Evolutionary conservation across 2,797 vertebrate species (phyloP), one percentile per base, ranked within the genome.

Genomic region (Knipowitschia caucasica): DNA sequence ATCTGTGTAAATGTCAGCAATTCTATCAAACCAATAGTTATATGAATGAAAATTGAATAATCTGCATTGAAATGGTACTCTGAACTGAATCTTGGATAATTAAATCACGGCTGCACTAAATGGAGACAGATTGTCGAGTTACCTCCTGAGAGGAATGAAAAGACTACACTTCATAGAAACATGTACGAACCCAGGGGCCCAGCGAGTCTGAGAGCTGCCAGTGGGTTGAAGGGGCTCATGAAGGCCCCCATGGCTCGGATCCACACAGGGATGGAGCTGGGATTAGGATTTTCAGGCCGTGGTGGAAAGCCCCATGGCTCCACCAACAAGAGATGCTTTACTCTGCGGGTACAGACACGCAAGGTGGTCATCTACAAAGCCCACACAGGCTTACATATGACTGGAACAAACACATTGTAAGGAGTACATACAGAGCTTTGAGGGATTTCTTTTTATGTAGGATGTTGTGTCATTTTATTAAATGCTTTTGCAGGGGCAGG

Each of bases 261-360:
- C 95, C 96, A 97, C 63, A 95, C 79, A 0, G 96, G 95, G 82
- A 97, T 93, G 52, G 91, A 86, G 78, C 78, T 86, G 0, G 92
- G 87, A 55, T 93, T 88, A 40, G 88, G 88, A 71, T 85, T 91
- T 54, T 93, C 91, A 4, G 94, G 93, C 42, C 93, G 91, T 45
- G 91, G 93, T 53, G 93, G 92, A 85, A 98, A 97, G 35, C 95
- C 95, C 95, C 95, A 97, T 0, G 95, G 96, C 68, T 98, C 96
- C 78, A 96, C 95, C 82, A 98, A 84, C 75, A 98, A 89, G 69
- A 98, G 90, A 63, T 92, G 92, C 70, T 90, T 95, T 52, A 97
- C 91, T 80, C 95, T 98, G 83, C 5, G 24, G 18, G 18, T 9
- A 47, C 21, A 55, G 5, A 29, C 4, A 29, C 25, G 17, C 25